Evolutionary conservation across 2,113 vertebrate species (phyloP).

Genomic region (Octodon degus): DNA sequence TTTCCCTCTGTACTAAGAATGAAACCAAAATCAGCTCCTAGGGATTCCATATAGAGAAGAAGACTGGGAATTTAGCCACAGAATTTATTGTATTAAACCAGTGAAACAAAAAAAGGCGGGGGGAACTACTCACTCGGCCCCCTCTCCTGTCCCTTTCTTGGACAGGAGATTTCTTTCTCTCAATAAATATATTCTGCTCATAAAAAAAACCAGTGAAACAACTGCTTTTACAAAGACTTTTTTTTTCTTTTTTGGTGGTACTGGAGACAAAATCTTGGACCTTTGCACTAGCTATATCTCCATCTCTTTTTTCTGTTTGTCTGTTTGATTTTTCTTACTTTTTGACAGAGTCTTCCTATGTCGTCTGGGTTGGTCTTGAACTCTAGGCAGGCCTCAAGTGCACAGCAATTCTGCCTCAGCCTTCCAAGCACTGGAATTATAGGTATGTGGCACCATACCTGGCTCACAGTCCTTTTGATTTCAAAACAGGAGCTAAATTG

Average conservation of each 20-base stretch:
- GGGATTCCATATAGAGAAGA: neutral
- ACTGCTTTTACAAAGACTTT: neutral
- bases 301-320: neutral
- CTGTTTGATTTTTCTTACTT: neutral
- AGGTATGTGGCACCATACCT: neutral
- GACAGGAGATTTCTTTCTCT: no score
- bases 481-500: neutral
- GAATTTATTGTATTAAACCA: neutral
- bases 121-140: no score
- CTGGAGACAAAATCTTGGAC: neutral
- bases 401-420: neutral
- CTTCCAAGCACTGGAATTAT: neutral
- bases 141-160: no score
- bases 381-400: no score
- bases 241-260: neutral
- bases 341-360: neutral
- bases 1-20: slow-evolving; percentile 1
- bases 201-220: neutral
- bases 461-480: neutral
- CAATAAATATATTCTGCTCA: no score
- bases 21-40: slow-evolving; percentile 33
- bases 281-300: neutral
- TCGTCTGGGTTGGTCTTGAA: no score
- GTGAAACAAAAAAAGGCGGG: neutral
- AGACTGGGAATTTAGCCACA: neutral